Conservation (phyloP, 2,797 vertebrate genomes). For the Acanthurus lineatus region DNA sequence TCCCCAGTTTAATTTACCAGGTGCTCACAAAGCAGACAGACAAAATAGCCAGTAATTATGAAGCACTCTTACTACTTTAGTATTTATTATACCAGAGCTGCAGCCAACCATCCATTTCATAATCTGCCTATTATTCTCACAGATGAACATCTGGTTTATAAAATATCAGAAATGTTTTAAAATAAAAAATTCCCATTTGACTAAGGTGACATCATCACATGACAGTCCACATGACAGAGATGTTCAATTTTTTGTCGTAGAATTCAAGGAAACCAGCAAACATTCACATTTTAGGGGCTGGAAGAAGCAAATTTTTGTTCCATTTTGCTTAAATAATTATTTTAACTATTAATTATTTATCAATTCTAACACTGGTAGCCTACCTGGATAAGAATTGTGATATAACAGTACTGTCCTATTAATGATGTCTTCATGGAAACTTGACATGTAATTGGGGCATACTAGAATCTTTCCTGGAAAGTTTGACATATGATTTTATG, state of each 20-base stretch:
- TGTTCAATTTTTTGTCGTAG: not conserved
- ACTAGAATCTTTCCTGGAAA: too few species aligned
- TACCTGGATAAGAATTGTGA: too few species aligned
- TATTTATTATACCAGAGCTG: not conserved
- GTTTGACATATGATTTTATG: not conserved
- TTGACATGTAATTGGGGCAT: not conserved
- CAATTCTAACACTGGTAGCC: too few species aligned
- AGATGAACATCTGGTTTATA: not conserved
- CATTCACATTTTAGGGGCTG: not conserved
- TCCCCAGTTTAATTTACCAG: constrained; percentile 11
- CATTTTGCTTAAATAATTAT: too few species aligned
- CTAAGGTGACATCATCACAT: not conserved
- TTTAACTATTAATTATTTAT: too few species aligned
- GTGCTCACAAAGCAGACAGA: not conserved
- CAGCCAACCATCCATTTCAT: not conserved
- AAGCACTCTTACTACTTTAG: not conserved
- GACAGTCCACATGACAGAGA: not conserved
- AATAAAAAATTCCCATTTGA: not conserved
- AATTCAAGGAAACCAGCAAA: not conserved
- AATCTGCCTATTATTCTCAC: not conserved
- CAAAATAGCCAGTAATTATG: not conserved
- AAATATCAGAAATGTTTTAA: not conserved
- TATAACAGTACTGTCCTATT: too few species aligned
- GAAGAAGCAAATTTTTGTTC: not conserved
- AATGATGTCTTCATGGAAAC: not conserved